These are phyloP conservation scores for Nemotelus pantherinus DNA, from an alignment of 2,888 invertebrate species.

Conservation along the genomic window DNA sequence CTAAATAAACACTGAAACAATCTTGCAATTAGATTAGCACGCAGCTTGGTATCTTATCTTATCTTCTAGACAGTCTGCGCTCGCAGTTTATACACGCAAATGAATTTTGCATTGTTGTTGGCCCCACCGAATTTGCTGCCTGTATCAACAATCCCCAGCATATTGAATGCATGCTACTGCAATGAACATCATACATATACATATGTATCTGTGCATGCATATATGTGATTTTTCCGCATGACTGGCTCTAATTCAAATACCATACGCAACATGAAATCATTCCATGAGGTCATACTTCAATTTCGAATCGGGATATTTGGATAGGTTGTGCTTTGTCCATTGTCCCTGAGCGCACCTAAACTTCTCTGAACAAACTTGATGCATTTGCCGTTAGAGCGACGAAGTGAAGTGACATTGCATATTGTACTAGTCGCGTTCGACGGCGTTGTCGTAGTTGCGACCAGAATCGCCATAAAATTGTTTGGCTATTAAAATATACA, in stretches of 20 bases:
- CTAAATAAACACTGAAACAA: background rate
- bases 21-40: slow-evolving; percentile 6
- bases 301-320: too few species aligned
- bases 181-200: too few species aligned
- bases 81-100: slow-evolving; percentile 10
- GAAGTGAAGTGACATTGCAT: background rate
- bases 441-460: background rate
- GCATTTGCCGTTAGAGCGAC: too few species aligned
- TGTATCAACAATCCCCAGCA: background rate
- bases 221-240: background rate
- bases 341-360: too few species aligned
- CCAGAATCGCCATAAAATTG: slow-evolving; percentile 32
- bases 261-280: background rate
- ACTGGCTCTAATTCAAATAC: background rate
- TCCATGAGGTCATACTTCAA: too few species aligned
- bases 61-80: background rate
- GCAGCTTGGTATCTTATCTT: slow-evolving; percentile 21
- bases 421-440: background rate
- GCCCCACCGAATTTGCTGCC: background rate
- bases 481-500: slow-evolving; percentile 28
- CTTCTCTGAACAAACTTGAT: too few species aligned
- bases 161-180: background rate
- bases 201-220: background rate
- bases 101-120: background rate
- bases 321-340: too few species aligned